A percentile compares a stretch with the other conserved stretches of the same genome.
Conservation (phyloP, 2,888 invertebrate species). For the Napeogenes inachia region DNA sequence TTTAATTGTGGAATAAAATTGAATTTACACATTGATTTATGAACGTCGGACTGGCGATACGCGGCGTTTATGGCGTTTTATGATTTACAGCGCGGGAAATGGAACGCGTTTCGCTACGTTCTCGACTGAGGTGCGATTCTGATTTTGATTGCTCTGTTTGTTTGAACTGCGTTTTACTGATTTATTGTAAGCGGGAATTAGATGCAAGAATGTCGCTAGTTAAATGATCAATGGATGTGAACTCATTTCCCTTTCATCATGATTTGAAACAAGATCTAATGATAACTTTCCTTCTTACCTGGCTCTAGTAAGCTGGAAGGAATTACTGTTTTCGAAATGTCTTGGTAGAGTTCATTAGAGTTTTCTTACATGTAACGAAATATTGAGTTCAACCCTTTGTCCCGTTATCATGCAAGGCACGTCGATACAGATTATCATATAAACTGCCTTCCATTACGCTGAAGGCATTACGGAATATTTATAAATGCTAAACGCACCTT, state of each 20-base stretch:
- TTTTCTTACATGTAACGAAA: background rate
- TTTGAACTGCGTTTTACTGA: background rate
- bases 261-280: background rate
- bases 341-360: too few species aligned
- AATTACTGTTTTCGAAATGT: too few species aligned
- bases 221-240: too few species aligned
- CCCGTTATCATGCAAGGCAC: constrained; percentile 35
- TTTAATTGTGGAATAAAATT: constrained; percentile 78
- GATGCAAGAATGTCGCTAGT: background rate
- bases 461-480: constrained; percentile 65
- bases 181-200: background rate
- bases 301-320: too few species aligned
- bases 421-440: constrained; percentile 58
- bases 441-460: constrained; percentile 62
- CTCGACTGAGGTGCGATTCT: constrained; percentile 13
- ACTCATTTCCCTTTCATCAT: background rate
- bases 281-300: too few species aligned
- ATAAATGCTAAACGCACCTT: constrained; percentile 65
- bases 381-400: constrained; percentile 15
- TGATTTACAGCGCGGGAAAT: constrained; percentile 37
- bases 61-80: constrained; percentile 46
- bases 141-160: constrained; percentile 10
- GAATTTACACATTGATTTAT: constrained; percentile 73
- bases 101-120: constrained; percentile 26
- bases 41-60: constrained; percentile 39